Evolutionary conservation across 2,113 vertebrate species (phyloP).

Genomic region (Chelonoidis abingdonii): DNA sequence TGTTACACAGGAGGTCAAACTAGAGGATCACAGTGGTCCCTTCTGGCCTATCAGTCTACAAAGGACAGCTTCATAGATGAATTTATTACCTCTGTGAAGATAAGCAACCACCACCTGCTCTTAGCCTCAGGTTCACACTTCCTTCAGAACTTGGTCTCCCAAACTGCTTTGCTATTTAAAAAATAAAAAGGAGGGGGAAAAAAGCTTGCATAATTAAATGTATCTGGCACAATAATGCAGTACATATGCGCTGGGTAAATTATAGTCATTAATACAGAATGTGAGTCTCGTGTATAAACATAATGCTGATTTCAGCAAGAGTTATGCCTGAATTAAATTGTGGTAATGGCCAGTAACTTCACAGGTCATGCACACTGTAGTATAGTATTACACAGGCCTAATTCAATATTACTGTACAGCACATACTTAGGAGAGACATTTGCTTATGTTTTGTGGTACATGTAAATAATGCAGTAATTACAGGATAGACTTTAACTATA

Average conservation of each 20-base stretch:
- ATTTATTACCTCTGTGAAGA: background rate
- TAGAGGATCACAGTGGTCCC: background rate
- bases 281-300: background rate
- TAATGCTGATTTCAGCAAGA: background rate
- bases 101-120: background rate
- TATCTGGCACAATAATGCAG: background rate
- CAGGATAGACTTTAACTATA: background rate
- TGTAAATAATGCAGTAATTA: background rate
- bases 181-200: background rate
- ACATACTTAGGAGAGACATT: background rate
- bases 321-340: background rate
- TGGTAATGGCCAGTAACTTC: background rate
- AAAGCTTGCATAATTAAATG: background rate
- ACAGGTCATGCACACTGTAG: background rate
- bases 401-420: background rate
- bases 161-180: background rate
- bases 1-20: background rate
- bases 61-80: background rate
- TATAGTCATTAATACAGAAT: background rate
- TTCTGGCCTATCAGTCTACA: background rate
- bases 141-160: background rate
- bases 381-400: background rate
- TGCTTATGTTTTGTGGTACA: background rate
- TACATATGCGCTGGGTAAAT: accelerated
- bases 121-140: background rate